Evolutionary conservation across 2,113 vertebrate genomes (phyloP).

Genomic region (Eublepharis macularius): DNA sequence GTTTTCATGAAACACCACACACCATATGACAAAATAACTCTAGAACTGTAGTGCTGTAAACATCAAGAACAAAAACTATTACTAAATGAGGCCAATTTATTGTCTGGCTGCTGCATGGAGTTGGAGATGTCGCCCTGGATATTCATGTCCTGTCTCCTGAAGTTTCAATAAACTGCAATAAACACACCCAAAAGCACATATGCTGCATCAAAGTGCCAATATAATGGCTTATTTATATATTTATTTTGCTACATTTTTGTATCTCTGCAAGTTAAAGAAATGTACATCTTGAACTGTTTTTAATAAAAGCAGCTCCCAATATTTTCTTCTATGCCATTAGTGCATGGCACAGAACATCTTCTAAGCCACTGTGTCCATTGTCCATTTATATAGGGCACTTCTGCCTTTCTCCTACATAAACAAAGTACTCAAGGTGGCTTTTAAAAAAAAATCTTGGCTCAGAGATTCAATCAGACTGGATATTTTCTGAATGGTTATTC

Average conservation of each 20-base stretch:
- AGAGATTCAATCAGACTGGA: too few species aligned
- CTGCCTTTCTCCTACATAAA: too few species aligned
- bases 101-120: constrained; percentile 16
- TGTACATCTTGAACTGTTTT: rapidly evolving
- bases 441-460: too few species aligned
- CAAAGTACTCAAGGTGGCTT: too few species aligned
- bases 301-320: rapidly evolving
- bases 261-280: not conserved
- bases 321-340: not conserved
- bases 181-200: not conserved
- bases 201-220: rapidly evolving
- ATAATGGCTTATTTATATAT: not conserved
- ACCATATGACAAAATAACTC: not conserved
- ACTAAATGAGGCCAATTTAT: not conserved
- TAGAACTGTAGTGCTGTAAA: not conserved
- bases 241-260: not conserved
- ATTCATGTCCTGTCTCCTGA: not conserved
- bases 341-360: not conserved
- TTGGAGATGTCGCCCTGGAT: not conserved
- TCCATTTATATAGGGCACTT: too few species aligned
- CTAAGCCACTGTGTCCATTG: too few species aligned
- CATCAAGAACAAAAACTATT: not conserved
- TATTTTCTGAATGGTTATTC: too few species aligned
- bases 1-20: not conserved
- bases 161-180: not conserved